Evolutionary conservation across 1,140 invertebrate species (phyloP).

Genomic region (Sarcophaga bullata): DNA sequence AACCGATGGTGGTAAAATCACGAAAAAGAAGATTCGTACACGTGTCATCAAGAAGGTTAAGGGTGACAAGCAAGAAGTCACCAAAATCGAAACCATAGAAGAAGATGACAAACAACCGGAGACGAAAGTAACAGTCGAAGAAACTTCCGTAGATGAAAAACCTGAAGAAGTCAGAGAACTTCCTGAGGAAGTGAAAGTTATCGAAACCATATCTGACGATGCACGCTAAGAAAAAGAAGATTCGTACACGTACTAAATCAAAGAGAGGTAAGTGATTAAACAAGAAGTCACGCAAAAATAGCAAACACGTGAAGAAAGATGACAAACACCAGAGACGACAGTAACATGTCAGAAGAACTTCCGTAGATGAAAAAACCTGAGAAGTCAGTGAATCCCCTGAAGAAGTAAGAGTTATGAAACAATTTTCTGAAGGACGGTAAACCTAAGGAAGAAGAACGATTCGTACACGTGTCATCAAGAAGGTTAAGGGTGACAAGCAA

Average conservation of each 20-base stretch:
- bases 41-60: conserved; percentile 42
- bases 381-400: conserved; percentile 40
- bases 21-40: conserved; percentile 40
- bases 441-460: conserved; percentile 46
- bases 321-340: conserved; percentile 52
- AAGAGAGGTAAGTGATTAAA: conserved; percentile 47
- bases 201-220: conserved; percentile 48
- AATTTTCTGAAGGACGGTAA: conserved; percentile 50
- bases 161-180: conserved; percentile 41
- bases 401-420: conserved; percentile 42
- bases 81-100: conserved; percentile 56
- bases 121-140: conserved; percentile 48
- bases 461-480: conserved; percentile 54
- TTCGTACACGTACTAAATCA: conserved; percentile 55
- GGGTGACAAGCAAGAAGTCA: conserved; percentile 38
- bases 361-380: conserved; percentile 33
- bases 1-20: conserved; percentile 14
- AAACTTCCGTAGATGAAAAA: conserved; percentile 38
- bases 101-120: conserved; percentile 56
- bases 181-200: conserved; percentile 50
- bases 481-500: conserved; percentile 54
- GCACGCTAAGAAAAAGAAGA: conserved; percentile 50
- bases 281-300: conserved; percentile 53
- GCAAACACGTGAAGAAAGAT: conserved; percentile 56
- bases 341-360: conserved; percentile 50